These are phyloP conservation scores for Leucozona laternaria DNA, from an alignment of 2,888 invertebrate genomes.

Conservation along the genomic window DNA sequence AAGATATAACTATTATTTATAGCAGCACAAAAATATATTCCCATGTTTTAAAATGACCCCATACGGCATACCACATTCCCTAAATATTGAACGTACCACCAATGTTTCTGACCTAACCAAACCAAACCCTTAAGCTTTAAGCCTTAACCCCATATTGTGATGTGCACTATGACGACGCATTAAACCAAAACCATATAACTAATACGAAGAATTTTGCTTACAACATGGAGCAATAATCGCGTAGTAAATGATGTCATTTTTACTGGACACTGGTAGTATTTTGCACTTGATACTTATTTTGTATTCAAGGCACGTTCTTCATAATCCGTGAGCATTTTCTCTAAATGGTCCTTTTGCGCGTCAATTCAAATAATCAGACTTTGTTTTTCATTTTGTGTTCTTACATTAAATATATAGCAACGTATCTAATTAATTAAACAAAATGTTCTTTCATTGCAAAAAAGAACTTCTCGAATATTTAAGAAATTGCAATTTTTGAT, in stretches of 20 bases:
- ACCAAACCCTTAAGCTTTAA: background rate
- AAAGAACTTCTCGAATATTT: background rate
- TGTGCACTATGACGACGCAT: conserved; percentile 9
- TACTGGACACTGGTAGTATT: conserved; percentile 36
- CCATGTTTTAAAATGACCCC: background rate
- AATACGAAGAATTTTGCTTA: background rate
- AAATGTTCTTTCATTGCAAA: too few species aligned
- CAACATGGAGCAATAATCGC: conserved; percentile 16
- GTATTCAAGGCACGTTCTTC: conserved; percentile 56
- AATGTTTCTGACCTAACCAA: background rate
- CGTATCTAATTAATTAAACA: too few species aligned
- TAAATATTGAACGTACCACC: background rate
- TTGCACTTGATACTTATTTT: conserved; percentile 48
- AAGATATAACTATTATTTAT: too few species aligned
- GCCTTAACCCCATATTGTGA: background rate
- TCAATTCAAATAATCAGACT: conserved; percentile 53
- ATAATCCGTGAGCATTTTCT: conserved; percentile 61
- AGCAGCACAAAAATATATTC: too few species aligned
- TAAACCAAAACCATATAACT: background rate
- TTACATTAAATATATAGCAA: too few species aligned
- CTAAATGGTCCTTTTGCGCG: conserved; percentile 40
- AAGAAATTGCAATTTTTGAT: too few species aligned
- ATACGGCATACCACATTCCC: background rate
- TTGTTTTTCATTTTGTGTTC: background rate
- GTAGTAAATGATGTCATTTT: conserved; percentile 38